Percentiles rank a stretch among this genome's conserved stretches.
These are phyloP conservation scores for Potorous gilbertii DNA, from an alignment of 2,797 vertebrate genomes.

Conservation along the genomic window DNA sequence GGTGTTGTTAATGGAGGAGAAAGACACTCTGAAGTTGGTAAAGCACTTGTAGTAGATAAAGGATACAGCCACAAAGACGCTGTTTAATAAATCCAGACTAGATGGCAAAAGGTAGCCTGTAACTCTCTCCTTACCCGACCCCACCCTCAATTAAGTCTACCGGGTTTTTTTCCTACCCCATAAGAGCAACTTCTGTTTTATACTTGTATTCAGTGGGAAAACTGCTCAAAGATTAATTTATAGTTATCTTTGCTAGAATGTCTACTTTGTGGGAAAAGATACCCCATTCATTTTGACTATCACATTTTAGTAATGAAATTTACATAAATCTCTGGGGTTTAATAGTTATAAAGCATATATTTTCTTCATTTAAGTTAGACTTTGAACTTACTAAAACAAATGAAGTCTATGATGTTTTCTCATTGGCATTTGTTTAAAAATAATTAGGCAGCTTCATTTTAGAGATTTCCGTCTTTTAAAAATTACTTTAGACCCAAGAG, in stretches of 20 bases:
- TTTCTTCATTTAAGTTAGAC: conserved; percentile 35
- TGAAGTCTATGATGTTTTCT: conserved; percentile 8
- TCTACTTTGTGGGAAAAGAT: not conserved
- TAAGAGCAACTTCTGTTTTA: conserved; percentile 23
- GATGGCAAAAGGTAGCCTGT: not conserved
- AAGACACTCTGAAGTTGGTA: not conserved
- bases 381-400: conserved; percentile 51
- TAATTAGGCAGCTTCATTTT: conserved; percentile 24
- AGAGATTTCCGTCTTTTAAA: conserved; percentile 45
- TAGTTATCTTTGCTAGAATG: conserved; percentile 34
- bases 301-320: conserved; percentile 30
- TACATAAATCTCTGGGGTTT: conserved; percentile 13
- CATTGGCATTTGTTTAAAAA: conserved; percentile 37
- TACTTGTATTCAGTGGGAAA: conserved; percentile 18
- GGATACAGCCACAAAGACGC: not conserved
- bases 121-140: conserved; percentile 18
- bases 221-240: conserved; percentile 11
- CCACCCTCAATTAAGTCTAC: not conserved
- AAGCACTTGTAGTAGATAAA: not conserved
- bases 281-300: conserved; percentile 24
- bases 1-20: conserved; percentile 3
- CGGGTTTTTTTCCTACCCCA: not conserved
- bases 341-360: not conserved
- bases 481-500: conserved; percentile 44
- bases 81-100: not conserved